Conservation (phyloP, 2,113 vertebrate species). For the Toxotes jaculatrix region DNA sequence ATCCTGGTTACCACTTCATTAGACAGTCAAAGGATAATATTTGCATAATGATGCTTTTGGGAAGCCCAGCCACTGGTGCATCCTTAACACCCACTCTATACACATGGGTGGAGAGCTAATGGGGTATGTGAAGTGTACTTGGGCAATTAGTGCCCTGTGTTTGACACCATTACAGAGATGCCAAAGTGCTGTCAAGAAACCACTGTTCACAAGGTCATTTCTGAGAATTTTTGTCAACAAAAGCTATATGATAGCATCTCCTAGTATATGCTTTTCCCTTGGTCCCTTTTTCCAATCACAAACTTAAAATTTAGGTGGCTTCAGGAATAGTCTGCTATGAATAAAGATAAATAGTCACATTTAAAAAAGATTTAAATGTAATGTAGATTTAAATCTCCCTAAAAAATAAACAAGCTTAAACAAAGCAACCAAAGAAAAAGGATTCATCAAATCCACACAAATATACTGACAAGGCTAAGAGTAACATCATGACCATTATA, state of each 20-base stretch:
- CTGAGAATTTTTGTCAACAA: conserved; percentile 7
- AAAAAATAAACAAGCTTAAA: conserved; percentile 13
- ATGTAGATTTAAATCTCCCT: background rate
- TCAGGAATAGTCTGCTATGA: background rate
- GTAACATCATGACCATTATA: conserved; percentile 1
- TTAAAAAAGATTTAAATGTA: background rate
- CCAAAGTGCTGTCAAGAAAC: background rate
- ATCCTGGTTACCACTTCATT: background rate
- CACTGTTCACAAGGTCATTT: conserved; percentile 3
- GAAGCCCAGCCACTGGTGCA: conserved; percentile 8
- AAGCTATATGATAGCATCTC: background rate
- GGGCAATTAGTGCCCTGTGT: conserved; percentile 2
- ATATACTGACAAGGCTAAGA: background rate
- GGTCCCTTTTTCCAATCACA: conserved; percentile 44
- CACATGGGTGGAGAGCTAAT: background rate
- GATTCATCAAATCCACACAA: conserved; percentile 11
- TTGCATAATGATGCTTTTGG: conserved; percentile 32
- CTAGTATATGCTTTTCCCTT: background rate
- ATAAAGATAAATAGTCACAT: background rate
- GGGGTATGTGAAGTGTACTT: background rate
- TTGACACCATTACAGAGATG: background rate
- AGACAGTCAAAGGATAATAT: background rate
- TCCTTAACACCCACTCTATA: background rate
- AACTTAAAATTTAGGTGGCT: background rate
- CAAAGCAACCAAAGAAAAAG: conserved; percentile 1